Percentiles rank a stretch among this genome's conserved stretches.
These are phyloP conservation scores for Polypedilum pembai DNA, from an alignment of 1,140 invertebrate species.

Conservation along the genomic window DNA sequence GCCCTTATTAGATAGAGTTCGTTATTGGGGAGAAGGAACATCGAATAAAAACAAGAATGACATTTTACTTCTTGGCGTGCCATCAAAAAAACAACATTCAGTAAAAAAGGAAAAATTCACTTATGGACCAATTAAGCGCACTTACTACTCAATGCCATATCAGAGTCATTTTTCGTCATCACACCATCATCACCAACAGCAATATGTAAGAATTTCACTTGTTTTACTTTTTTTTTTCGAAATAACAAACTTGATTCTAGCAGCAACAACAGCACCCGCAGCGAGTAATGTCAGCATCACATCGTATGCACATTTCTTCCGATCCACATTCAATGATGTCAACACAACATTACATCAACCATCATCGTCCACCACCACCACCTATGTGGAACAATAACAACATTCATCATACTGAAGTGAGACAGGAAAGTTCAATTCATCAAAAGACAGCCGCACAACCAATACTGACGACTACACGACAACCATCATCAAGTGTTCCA, in stretches of 20 bases:
- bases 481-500: not conserved
- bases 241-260: not conserved
- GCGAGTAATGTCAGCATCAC: not conserved
- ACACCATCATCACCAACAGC: not conserved
- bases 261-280: not conserved
- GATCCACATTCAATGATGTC: conserved; percentile 9
- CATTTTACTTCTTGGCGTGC: conserved; percentile 58
- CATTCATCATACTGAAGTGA: not conserved
- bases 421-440: not conserved
- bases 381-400: not conserved
- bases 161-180: not conserved
- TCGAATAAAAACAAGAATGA: conserved; percentile 51
- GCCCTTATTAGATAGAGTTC: conserved; percentile 62
- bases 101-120: conserved; percentile 33
- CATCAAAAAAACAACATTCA: conserved; percentile 50
- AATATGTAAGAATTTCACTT: conserved; percentile 19
- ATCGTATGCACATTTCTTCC: not conserved
- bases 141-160: not conserved
- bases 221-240: not conserved
- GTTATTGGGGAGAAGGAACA: conserved; percentile 60
- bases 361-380: not conserved
- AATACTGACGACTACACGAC: not conserved
- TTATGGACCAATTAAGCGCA: not conserved
- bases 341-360: not conserved
- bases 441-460: not conserved